Conservation (phyloP, 2,888 invertebrate species). For the Epinotia demarniana region DNA sequence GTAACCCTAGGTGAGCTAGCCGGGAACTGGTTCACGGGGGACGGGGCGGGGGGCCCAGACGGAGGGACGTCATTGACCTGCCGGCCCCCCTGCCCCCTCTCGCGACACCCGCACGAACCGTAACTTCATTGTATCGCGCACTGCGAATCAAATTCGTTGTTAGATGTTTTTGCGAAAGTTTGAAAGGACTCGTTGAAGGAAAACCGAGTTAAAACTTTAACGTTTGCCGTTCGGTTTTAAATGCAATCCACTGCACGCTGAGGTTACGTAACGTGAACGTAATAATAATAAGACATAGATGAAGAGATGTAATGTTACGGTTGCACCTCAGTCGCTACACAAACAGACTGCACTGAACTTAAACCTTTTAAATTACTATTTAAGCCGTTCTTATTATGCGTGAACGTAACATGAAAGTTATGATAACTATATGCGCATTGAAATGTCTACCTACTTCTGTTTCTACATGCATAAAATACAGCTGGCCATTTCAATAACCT, state of each 20-base stretch:
- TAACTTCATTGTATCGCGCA: constrained; percentile 76
- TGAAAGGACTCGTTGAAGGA: constrained; percentile 26
- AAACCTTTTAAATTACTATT: constrained; percentile 1
- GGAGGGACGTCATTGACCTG: constrained; percentile 82
- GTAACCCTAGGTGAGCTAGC: constrained; percentile 63
- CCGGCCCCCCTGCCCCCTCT: constrained; percentile 58
- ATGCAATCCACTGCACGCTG: not conserved
- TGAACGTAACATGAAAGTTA: constrained; percentile 12
- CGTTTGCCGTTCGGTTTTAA: not conserved
- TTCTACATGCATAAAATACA: constrained; percentile 26
- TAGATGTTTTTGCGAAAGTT: constrained; percentile 61
- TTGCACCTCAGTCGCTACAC: not conserved
- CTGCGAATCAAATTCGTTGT: constrained; percentile 76
- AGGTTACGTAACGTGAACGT: not conserved
- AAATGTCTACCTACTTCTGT: constrained; percentile 8
- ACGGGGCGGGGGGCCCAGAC: constrained; percentile 70
- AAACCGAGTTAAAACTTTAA: constrained; percentile 16
- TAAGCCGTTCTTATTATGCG: not conserved
- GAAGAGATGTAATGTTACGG: too few relatives aligned
- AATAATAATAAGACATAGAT: not conserved
- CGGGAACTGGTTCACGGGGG: constrained; percentile 65
- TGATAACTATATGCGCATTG: constrained; percentile 20
- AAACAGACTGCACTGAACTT: not conserved
- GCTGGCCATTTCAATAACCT: constrained; percentile 29
- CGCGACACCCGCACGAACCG: constrained; percentile 73